Base-by-base conservation (phyloP, 2,113 vertebrate genomes). In the Perca flavescens region DNA sequence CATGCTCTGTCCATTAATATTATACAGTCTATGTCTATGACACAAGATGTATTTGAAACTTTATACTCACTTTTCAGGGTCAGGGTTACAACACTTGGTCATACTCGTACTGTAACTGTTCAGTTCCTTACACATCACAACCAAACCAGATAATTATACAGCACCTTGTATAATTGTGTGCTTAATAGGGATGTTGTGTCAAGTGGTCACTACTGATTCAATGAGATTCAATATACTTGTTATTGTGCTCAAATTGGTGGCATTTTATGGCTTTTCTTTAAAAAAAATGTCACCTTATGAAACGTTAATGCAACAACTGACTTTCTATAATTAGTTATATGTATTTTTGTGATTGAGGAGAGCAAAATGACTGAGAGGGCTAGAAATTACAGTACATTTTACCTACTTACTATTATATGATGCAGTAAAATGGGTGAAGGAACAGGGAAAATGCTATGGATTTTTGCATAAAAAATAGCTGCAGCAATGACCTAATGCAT, bases 21-120 rank as follows among this genome's bases (percentile, higher is more conserved):
- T 25, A 25, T 25, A 25, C 25, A 25, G 25, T 25, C 25, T 25
- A 25, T 25, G 25, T 25, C 25, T 25, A 25, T 25, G 14, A 78
- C 22, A 47, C 43, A 22, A 62, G 49, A 62, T 61, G 15, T 12
- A 53, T 79, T 40, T 75, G 15, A 82, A 54, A 11, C 70, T 13
- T 56, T 16, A 65, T 14, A 21, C 22, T 25, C 13, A 22, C 28
- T 34, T 1, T 21, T 57, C 36, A 40, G 1, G n/a, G 0, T 69
- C 9, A 3, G 50, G 19, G 40, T 86, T 62, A 69, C 40, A 81
- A 56, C 47, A 62, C 15, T 4, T 3, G 6, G 40, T n/a, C 49
- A 17, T 50, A 17, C 9, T 43, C 9, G 10, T 31, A 31, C 31
- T 34, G 58, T 62, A 62, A 40, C 19, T 62, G 53, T 61, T 66